Evolutionary conservation across 2,888 invertebrate genomes (phyloP), one percentile per base, ranked within the genome.

Genomic region (Nemotelus nigrinus): DNA sequence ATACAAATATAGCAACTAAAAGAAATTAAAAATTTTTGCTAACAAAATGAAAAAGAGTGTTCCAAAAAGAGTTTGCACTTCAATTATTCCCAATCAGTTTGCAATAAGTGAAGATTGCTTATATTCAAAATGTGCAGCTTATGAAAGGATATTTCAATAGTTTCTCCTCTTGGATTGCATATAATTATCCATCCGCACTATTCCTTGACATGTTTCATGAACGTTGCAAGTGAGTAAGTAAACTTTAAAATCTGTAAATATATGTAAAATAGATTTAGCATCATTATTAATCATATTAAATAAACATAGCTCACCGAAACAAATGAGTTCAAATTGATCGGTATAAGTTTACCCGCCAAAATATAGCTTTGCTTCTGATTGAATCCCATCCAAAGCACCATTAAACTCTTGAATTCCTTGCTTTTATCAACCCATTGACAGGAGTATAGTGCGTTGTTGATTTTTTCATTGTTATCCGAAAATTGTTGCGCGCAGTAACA

Each of bases 401-500:
- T 63, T 3, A 60, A 10, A 10, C 67, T 67, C 57, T 77, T 77
- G 39, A 70, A 77, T n/a, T 70, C 39, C 41, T 48, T 25, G 5
- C 7, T 41, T 48, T 50, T 70, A 48, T 77, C 70, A 8, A 65
- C 50, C 77, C 71, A 77, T 63, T 77, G 60, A 8, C 70, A 77
- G 3, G 70, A 70, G 50, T 70, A 77, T 2, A 77, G 41, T 58
- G 77, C 50, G 7, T 70, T 77, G 1, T 53, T 53, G 39, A 77
- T 25, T 25, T 44, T 2, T 44, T 70, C 58, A 25, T 64, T 77
- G 4, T 8, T 44, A 6, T n/a, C 3, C 5, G 57, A 47, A 3
- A 77, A 53, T 48, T 50, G 48, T 7, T 70, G 70, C n/a, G 70
- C 48, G 10, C 71, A 77, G n/a, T 63, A 77, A 55, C 77, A 70